These are phyloP conservation scores for Fregetta grallaria DNA, from an alignment of 2,113 vertebrate species.

Conservation along the genomic window DNA sequence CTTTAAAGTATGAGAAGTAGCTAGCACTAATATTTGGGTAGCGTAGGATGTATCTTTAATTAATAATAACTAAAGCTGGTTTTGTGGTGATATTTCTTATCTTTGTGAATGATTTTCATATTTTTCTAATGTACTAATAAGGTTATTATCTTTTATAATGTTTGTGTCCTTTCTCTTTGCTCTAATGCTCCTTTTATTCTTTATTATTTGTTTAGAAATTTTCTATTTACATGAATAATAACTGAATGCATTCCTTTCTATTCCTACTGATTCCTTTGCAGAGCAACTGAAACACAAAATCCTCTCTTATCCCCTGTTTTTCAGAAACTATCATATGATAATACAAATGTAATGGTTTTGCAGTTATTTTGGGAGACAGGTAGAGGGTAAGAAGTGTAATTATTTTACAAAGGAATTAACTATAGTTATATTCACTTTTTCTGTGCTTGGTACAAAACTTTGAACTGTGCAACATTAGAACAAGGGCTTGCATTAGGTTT, in stretches of 20 bases:
- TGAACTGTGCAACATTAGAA: background rate
- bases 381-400: background rate
- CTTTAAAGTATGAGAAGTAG: background rate
- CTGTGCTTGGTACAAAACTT: background rate
- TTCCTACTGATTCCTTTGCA: background rate
- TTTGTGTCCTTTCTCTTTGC: background rate
- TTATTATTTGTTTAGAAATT: background rate
- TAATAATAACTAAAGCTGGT: background rate
- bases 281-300: background rate
- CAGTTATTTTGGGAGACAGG: background rate
- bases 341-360: background rate
- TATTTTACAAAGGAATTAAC: background rate
- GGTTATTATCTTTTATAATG: background rate
- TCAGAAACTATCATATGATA: background rate
- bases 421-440: background rate
- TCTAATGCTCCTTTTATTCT: background rate
- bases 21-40: background rate
- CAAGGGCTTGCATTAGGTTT: background rate
- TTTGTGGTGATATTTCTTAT: constrained; percentile 2
- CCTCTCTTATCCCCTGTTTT: background rate
- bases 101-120: background rate
- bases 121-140: background rate
- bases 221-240: background rate
- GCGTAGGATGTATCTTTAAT: background rate
- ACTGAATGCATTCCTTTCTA: background rate